Conservation (phyloP, 2,888 invertebrate species). For the Apodemia zela region DNA sequence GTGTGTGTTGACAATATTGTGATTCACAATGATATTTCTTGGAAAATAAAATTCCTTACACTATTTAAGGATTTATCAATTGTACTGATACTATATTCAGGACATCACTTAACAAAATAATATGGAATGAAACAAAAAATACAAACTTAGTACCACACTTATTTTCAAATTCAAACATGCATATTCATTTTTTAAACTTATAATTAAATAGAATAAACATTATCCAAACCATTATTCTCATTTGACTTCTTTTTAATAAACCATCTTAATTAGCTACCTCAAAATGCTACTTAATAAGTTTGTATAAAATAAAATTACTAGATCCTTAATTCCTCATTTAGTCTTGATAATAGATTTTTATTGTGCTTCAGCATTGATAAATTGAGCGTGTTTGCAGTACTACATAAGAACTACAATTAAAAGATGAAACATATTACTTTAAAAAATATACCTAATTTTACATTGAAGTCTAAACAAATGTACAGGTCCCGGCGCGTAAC, state of each 20-base stretch:
- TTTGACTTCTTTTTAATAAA: background rate
- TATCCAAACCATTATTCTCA: conserved; percentile 11
- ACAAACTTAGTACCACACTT: background rate
- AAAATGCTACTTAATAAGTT: background rate
- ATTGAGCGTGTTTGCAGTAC: conserved; percentile 14
- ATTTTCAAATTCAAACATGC: conserved; percentile 11
- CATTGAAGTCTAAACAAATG: conserved; percentile 3
- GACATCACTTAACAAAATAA: no score
- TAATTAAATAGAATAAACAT: background rate
- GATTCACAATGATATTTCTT: background rate
- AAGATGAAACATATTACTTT: background rate
- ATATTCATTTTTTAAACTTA: conserved; percentile 9
- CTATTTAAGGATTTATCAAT: no score
- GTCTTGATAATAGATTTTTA: conserved; percentile 6
- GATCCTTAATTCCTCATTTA: conserved; percentile 10
- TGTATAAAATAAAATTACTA: conserved; percentile 11
- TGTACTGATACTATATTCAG: no score
- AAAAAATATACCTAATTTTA: background rate
- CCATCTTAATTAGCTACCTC: background rate
- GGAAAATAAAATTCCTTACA: background rate
- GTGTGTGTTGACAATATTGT: background rate
- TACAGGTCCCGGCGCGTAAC: no score
- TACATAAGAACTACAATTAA: conserved; percentile 1
- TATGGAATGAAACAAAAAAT: no score
- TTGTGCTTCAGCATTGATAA: conserved; percentile 4